phyloP scores from a whole-genome alignment of 2,113 vertebrate genomes.

The Apus apus region DNA sequence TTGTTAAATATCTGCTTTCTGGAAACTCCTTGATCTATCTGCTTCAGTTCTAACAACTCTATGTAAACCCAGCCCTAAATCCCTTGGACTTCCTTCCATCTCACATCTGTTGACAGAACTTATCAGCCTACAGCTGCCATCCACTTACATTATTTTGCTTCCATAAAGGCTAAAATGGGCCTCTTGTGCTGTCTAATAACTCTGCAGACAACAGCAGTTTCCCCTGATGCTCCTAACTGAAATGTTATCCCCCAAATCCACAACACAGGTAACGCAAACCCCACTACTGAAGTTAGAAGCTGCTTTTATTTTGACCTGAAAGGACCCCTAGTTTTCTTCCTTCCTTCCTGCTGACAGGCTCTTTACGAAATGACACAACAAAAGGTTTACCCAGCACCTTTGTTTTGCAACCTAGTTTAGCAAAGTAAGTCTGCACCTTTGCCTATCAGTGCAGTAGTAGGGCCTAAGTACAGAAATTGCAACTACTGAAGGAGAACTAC shows the following conservation, averaged over 20 bases:
- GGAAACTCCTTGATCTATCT: not conserved
- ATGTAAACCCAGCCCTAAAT: not conserved
- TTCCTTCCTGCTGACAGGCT: not conserved
- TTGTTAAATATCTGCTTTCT: not conserved
- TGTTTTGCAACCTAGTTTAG: not conserved
- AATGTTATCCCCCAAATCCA: not conserved
- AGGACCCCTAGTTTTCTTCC: not conserved
- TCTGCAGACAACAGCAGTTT: not conserved
- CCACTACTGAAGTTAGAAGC: not conserved
- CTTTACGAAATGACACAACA: not conserved
- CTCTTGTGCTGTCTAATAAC: not conserved
- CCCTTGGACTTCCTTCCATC: not conserved
- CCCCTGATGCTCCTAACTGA: not conserved
- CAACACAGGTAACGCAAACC: not conserved
- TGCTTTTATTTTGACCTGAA: not conserved
- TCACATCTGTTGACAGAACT: not conserved
- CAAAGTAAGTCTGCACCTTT: not conserved
- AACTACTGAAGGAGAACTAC: not conserved
- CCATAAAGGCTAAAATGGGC: not conserved
- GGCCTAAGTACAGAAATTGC: not conserved
- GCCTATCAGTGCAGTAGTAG: not conserved
- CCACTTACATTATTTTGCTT: not conserved
- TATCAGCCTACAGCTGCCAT: not conserved
- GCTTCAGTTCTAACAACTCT: not conserved
- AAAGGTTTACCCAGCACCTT: not conserved